Evolutionary conservation across 2,113 vertebrate genomes (phyloP), one percentile per base, ranked within the genome.

Genomic region (Aix galericulata): DNA sequence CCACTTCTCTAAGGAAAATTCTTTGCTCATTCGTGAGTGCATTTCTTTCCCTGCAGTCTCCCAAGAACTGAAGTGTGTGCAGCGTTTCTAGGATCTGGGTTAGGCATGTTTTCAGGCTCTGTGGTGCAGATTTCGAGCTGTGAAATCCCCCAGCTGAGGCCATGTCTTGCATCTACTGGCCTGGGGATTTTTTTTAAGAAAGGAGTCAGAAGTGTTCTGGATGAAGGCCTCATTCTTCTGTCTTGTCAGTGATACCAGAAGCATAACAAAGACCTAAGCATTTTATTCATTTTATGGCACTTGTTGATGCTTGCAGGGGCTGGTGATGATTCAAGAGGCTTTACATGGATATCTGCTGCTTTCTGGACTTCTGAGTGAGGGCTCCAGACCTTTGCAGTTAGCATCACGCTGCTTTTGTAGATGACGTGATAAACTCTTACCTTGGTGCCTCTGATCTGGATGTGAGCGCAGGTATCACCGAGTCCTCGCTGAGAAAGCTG

Each of bases 401-500:
- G 18, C 9, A 1, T 60, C 48, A 5, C 16, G 2, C 60, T 17
- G 25, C 34, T 38, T 50, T 13, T 25, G 22, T 50, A 50, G 22
- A 11, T 50, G 25, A 50, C 6, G 3, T 13, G 12, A 50, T 64
- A 72, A 71, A 56, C n/a, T 34, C 86, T 53, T 31, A 29, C 42
- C 38, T 82, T 6, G 8, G 9, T 89, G 2, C 46, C 5, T 48
- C 46, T 22, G 46, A 48, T 48, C 12, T 56, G 67, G 48, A 4
- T 40, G 53, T 0, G 5, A 40, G 32, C 17, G 34, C 60, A 60
- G 75, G 44, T 71, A 2, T 29, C 4, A 1, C 3, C 2, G 53
- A 22, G 23, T 8, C 44, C 77, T 69, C 0, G 1, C 29, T 38
- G 27, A 14, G 60, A 56, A 31, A 25, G 38, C 3, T 0, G 1